These are phyloP conservation scores for Myopa testacea DNA, from an alignment of 2,888 invertebrate genomes.

Conservation along the genomic window DNA sequence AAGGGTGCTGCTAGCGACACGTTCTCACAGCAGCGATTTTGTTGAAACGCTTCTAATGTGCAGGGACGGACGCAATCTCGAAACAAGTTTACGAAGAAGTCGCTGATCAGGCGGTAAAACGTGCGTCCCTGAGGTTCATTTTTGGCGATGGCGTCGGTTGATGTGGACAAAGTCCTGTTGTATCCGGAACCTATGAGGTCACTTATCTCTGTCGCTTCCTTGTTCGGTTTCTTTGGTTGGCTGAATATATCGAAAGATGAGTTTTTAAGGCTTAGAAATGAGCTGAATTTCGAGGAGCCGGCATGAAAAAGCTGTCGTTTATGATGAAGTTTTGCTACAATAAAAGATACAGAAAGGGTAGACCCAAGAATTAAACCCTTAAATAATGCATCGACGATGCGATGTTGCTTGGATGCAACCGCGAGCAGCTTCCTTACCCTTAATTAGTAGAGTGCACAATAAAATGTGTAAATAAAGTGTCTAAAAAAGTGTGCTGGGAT, in stretches of 20 bases:
- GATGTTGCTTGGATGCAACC: too few species aligned
- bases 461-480: too few species aligned
- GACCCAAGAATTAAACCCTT: too few species aligned
- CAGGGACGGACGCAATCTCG: conserved; percentile 55
- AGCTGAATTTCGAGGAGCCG: not conserved
- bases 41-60: conserved; percentile 56
- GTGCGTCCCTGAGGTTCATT: conserved; percentile 57
- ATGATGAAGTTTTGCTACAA: too few species aligned
- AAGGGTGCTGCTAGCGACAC: conserved; percentile 44
- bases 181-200: conserved; percentile 10
- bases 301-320: too few species aligned
- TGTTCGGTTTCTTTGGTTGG: not conserved
- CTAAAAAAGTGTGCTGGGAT: too few species aligned
- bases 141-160: conserved; percentile 39
- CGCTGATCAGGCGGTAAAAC: conserved; percentile 50
- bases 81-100: conserved; percentile 52
- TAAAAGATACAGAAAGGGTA: too few species aligned
- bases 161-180: not conserved
- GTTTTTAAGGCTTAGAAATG: not conserved
- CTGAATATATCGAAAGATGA: not conserved
- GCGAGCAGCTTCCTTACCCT: too few species aligned
- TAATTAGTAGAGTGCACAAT: too few species aligned
- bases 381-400: not conserved
- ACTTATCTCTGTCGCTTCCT: conserved; percentile 23
- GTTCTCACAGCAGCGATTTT: conserved; percentile 56